Percentiles rank a stretch among this genome's conserved stretches.
phyloP scores from a whole-genome alignment of 2,888 invertebrate species.

The Orthonychiurus folsomi region DNA sequence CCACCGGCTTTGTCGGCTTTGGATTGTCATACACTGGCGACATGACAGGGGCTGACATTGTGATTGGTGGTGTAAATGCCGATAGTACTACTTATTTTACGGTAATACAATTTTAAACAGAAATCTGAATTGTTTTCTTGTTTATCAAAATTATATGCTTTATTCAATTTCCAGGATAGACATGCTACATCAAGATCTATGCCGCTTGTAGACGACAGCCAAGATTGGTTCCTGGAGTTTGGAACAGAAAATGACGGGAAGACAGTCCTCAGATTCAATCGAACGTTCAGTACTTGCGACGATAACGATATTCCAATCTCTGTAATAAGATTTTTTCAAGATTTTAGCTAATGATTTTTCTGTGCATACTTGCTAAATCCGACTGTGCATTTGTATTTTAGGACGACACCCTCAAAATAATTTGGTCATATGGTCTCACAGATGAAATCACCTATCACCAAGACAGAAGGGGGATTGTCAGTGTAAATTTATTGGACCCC shows the following conservation, averaged over 20 bases:
- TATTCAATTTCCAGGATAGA: slow-evolving; percentile 12
- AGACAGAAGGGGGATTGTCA: slow-evolving; percentile 4
- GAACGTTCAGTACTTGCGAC: slow-evolving; percentile 18
- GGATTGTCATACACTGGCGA: neutral
- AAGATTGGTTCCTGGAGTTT: slow-evolving; percentile 17
- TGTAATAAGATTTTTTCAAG: too few relatives aligned
- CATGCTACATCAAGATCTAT: slow-evolving; percentile 2
- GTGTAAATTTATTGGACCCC: slow-evolving; percentile 15
- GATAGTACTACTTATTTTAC: neutral
- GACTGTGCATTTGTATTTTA: neutral
- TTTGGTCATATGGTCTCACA: slow-evolving; percentile 17
- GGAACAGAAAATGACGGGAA: slow-evolving; percentile 13
- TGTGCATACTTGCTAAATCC: neutral
- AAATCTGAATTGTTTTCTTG: neutral
- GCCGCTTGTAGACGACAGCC: slow-evolving; percentile 11
- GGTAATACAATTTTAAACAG: neutral
- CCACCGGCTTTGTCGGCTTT: slow-evolving; percentile 5
- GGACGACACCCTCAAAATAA: slow-evolving; percentile 13
- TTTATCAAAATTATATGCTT: neutral
- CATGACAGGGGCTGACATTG: slow-evolving; percentile 4
- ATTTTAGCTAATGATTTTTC: too few relatives aligned
- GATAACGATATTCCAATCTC: neutral
- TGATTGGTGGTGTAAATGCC: neutral
- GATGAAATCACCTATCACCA: slow-evolving; percentile 11
- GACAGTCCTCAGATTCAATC: slow-evolving; percentile 18